phyloP scores from a whole-genome alignment of 2,797 vertebrate species.

The Eidolon dupreanum region DNA sequence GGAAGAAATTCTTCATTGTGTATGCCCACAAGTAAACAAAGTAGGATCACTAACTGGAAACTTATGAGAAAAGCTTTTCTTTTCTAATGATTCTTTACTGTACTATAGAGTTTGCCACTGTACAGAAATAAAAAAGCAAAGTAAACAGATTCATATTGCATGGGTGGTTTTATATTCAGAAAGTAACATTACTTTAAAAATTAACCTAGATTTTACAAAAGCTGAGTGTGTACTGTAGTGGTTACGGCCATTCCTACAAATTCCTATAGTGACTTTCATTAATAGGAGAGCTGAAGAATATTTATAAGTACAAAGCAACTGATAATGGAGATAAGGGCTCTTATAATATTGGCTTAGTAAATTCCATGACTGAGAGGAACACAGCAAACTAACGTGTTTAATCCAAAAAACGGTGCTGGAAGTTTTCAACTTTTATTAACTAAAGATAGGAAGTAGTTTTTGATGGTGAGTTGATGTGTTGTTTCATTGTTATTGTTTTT shows the following conservation, averaged over 20 bases:
- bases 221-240: not conserved
- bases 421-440: not conserved
- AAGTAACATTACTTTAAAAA: not conserved
- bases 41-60: not conserved
- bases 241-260: not conserved
- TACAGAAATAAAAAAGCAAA: not conserved
- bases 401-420: not conserved
- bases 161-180: not conserved
- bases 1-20: not conserved
- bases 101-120: not conserved
- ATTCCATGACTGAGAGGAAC: not conserved
- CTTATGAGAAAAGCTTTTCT: not conserved
- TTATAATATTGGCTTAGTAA: not conserved
- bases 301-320: not conserved
- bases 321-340: not conserved
- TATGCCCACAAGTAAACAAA: not conserved
- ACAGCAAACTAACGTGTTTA: not conserved
- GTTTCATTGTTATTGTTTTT: not conserved
- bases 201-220: not conserved
- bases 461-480: not conserved
- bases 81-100: not conserved
- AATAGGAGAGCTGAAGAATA: not conserved
- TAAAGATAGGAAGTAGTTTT: not conserved
- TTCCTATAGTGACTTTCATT: not conserved
- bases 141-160: not conserved